Base-by-base conservation (phyloP, 2,113 vertebrate genomes). In the Oreochromis aureus region DNA sequence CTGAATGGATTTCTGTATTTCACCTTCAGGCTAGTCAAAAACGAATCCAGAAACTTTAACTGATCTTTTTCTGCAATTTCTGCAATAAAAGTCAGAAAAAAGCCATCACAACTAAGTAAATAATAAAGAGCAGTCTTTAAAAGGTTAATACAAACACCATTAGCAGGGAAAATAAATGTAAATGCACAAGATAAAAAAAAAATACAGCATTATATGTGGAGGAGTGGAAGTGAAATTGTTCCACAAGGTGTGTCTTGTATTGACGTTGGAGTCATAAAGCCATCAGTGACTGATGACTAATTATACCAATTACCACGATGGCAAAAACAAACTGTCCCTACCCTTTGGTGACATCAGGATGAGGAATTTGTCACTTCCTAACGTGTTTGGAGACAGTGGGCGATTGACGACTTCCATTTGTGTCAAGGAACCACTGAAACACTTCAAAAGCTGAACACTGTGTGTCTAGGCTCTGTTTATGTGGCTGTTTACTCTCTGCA, bases 331-430 rank as follows among this genome's bases (percentile, higher is more conserved):
- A 89, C 61, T 54, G 81, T 81, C 84, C 86, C 88, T 76, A 85
- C 86, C 85, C 81, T 56, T 44, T 58, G 73, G 87, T 91, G 90
- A 89, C 90, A 89, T 83, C 19, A 24, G 44, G 30, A 80, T 90
- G 92, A 92, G 92, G 94, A 95, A 96, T 96, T 86, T 95, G 89
- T 85, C 94, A 92, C 91, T 93, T 89, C 87, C 87, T 53, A 81
- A 84, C 69, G 85, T 82, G 81, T 82, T 91, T 55, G 10, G 36
- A 71, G 63, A 58, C 73, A n/a, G 85, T 36, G 44, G 66, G 63
- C 88, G 87, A 91, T 85, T 86, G 84, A 85, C 24, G 13, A 22
- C 58, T 81, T 85, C 79, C 82, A 89, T 89, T 84, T 81, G 59
- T 58, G 58, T 48, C 3, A 27, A 58, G 32, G 66, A 90, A 84